Evolutionary conservation across 2,888 invertebrate species (phyloP), one percentile per base, ranked within the genome.

Genomic region (Micoletzkya japonica): DNA sequence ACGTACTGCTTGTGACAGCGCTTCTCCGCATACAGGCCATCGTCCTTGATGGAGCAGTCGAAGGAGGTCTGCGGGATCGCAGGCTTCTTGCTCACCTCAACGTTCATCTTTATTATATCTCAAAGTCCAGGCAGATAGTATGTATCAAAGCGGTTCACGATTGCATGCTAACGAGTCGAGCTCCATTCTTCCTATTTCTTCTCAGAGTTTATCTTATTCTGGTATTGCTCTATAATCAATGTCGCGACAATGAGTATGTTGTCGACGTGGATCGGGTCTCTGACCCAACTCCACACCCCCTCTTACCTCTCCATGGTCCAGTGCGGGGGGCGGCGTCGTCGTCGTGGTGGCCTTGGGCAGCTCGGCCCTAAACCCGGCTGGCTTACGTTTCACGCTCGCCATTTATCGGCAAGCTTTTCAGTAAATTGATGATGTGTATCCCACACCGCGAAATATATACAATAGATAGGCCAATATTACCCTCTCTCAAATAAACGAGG

Each of bases 1-100:
- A 54, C 64, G 34, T 20, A 66, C 64, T 66, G 64, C 44, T 57
- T 56, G 68, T 57, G 44, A 49, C 68, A 68, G 34, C 49, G 44
- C 44, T 44, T 44, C 58, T 58, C 58, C 6, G 68, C 28, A 34
- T 68, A 68, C 6, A 58, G 30, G 2, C 68, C 68, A 17, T 68
- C 68, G 6, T 39, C 37, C 26, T 68, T 37, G 3, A 1, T 17
- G 26, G 57, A 32, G 32, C 68, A 68, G 28, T 66, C 64, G 54
- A 66, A 66, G 37, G 64, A 66, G 30, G 64, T 66, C 37, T 52
- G 36, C 30, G 63, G 63, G 7, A n/a, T 50, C n/a, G n/a, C n/a
- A n/a, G n/a, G n/a, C 44, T 44, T 20, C 44, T 44, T 20, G 10
- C 44, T 20, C 20, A 44, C 10, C 44, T 20, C 20, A 14, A 20